Evolutionary conservation across 2,113 vertebrate species (phyloP), one percentile per base, ranked within the genome.

Genomic region (Meles meles): DNA sequence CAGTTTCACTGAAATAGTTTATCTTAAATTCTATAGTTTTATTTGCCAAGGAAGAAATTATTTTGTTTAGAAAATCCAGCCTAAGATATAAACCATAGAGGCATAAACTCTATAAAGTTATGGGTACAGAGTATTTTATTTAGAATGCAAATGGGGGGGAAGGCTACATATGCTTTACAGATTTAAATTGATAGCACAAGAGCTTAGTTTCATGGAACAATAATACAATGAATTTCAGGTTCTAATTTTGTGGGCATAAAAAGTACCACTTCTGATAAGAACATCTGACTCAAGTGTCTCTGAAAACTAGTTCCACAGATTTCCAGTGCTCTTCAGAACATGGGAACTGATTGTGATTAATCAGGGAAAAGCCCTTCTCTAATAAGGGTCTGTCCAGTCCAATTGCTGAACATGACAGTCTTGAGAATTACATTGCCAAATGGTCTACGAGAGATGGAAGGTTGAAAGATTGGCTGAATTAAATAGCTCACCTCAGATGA

Each of bases 311-410:
- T 86, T 96, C 97, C 90, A 97, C 92, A 97, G 93, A 96, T 96
- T 97, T 98, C 79, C 93, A 98, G 96, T 96, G 97, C 97, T 97
- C 97, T 98, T 98, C 96, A 98, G 90, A 97, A 97, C 96, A 91
- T 85, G 85, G 90, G 92, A 90, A 79, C 96, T 97, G 98, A 98
- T 98, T 98, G 97, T 97, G 96, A 97, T 97, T 98, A 98, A 98
- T 98, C 97, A 98, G 59, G 88, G 95, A 88, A 97, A 98, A 97
- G 94, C 97, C 97, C 82, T 97, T 96, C 96, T 97, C 96, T 97
- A 98, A 97, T 97, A 98, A 98, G 97, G 65, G 92, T 96, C 96
- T 97, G 96, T 98, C 98, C 95, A 86, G 95, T 97, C 80, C 97
- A 98, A 98, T 97, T 96, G 96, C 88, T 94, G 97, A 97, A 98